These are phyloP conservation scores for Drosophila neonasuta DNA, from an alignment of 2,888 invertebrate species.

Conservation along the genomic window DNA sequence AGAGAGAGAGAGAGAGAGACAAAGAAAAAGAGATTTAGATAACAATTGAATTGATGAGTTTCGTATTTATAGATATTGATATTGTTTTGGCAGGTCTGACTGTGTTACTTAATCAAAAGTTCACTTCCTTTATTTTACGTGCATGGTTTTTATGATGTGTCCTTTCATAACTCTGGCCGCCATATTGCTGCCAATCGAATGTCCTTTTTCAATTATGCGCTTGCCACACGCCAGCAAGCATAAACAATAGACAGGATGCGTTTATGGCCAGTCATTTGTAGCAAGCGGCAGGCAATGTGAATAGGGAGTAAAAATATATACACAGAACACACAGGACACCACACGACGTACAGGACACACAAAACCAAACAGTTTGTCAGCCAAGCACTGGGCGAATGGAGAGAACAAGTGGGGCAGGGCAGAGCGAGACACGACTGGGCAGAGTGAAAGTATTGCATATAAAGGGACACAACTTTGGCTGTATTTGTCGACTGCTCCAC, in stretches of 20 bases:
- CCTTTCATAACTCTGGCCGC: conserved; percentile 52
- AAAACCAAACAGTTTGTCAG: conserved; percentile 68
- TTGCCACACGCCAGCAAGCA: conserved; percentile 68
- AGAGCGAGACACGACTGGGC: not conserved
- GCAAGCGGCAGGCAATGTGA: conserved; percentile 44
- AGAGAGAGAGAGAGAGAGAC: not conserved
- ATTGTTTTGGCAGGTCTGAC: conserved; percentile 27
- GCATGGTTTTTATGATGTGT: conserved; percentile 56
- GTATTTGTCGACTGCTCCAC: conserved; percentile 52
- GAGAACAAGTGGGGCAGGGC: not conserved
- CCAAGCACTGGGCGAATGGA: conserved; percentile 14
- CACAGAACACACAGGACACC: conserved; percentile 19
- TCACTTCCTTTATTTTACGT: conserved; percentile 47
- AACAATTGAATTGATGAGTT: conserved; percentile 45
- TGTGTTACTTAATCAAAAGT: conserved; percentile 60
- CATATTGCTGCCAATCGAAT: conserved; percentile 64
- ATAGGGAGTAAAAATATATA: conserved; percentile 21
- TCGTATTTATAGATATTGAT: conserved; percentile 30
- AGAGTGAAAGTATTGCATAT: conserved; percentile 56
- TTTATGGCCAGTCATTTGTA: conserved; percentile 74
- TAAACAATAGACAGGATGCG: conserved; percentile 76
- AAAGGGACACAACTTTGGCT: conserved; percentile 54
- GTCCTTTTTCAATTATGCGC: conserved; percentile 76
- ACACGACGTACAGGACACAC: conserved; percentile 20
- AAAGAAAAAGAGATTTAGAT: not conserved